These are phyloP conservation scores for Drosophila rubida DNA, from an alignment of 2,888 invertebrate species.

Conservation along the genomic window DNA sequence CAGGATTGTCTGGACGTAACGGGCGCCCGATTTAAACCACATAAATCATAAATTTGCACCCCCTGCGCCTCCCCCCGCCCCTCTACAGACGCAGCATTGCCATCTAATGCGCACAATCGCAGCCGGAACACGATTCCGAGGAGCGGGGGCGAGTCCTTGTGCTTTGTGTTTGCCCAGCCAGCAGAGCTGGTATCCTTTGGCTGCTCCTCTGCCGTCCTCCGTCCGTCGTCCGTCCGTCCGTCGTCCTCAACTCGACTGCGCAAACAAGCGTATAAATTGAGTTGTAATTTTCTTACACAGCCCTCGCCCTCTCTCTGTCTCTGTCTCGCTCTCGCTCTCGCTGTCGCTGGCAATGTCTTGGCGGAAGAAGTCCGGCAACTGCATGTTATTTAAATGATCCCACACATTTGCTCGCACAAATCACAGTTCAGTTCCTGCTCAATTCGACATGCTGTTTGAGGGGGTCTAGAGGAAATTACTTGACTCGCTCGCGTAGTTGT, in stretches of 20 bases:
- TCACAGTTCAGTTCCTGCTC: constrained; percentile 12
- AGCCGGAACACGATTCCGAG: constrained; percentile 67
- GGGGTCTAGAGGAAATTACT: constrained; percentile 2
- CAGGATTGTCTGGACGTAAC: constrained; percentile 57
- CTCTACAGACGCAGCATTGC: no score
- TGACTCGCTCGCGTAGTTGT: background rate
- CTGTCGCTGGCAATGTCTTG: constrained; percentile 8
- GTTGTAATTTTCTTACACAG: constrained; percentile 66
- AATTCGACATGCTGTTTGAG: constrained; percentile 34
- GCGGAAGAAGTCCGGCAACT: constrained; percentile 59
- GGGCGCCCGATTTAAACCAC: constrained; percentile 50
- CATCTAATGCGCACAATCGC: constrained; percentile 76
- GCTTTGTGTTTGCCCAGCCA: no score
- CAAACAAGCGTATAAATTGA: constrained; percentile 75
- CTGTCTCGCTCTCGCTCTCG: background rate
- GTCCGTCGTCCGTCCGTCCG: no score
- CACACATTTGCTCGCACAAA: constrained; percentile 30
- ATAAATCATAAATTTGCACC: constrained; percentile 78
- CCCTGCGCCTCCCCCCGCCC: constrained; percentile 6
- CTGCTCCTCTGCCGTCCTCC: constrained; percentile 23
- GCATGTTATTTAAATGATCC: constrained; percentile 64
- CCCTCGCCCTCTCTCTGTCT: constrained; percentile 1
- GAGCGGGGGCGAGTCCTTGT: constrained; percentile 10
- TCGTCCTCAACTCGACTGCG: constrained; percentile 41
- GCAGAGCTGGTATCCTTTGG: constrained; percentile 17